Conservation (phyloP, 1,140 invertebrate genomes). For the Drosophila mauritiana region DNA sequence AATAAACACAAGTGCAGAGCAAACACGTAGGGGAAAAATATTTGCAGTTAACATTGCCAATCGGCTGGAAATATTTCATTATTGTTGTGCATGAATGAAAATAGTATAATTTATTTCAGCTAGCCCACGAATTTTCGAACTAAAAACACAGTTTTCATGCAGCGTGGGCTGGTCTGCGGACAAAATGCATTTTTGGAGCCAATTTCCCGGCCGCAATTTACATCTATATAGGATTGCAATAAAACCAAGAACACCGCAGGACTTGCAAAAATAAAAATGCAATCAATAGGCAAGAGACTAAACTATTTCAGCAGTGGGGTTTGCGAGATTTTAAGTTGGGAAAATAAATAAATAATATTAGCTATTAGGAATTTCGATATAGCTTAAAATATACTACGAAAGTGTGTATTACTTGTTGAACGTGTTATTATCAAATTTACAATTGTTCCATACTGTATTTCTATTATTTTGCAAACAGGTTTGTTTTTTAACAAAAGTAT, state of each 20-base stretch:
- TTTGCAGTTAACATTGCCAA: slow-evolving; percentile 54
- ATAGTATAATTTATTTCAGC: slow-evolving; percentile 51
- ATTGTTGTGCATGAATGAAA: slow-evolving; percentile 24
- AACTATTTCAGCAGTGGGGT: too few relatives aligned
- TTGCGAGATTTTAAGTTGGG: too few relatives aligned
- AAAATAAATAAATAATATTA: too few relatives aligned
- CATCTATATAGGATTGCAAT: slow-evolving; percentile 14
- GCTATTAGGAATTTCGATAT: too few relatives aligned
- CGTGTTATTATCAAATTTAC: too few relatives aligned
- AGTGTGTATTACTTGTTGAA: too few relatives aligned
- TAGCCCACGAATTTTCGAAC: slow-evolving; percentile 44
- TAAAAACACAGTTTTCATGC: slow-evolving; percentile 54
- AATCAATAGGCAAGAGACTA: too few relatives aligned
- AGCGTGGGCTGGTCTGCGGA: slow-evolving; percentile 46
- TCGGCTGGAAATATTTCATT: slow-evolving; percentile 41
- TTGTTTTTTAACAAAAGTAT: too few relatives aligned
- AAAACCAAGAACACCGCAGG: slow-evolving; percentile 6
- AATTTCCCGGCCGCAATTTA: slow-evolving; percentile 24
- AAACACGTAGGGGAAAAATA: slow-evolving; percentile 21
- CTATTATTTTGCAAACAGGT: too few relatives aligned
- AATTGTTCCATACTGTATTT: too few relatives aligned
- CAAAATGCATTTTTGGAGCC: slow-evolving; percentile 48
- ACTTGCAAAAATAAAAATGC: not conserved
- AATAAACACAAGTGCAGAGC: slow-evolving; percentile 59
- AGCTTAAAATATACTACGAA: too few relatives aligned